Percentiles rank a stretch among this genome's conserved stretches.
Conservation (phyloP, 2,888 invertebrate species). For the Meliscaeva auricollis region DNA sequence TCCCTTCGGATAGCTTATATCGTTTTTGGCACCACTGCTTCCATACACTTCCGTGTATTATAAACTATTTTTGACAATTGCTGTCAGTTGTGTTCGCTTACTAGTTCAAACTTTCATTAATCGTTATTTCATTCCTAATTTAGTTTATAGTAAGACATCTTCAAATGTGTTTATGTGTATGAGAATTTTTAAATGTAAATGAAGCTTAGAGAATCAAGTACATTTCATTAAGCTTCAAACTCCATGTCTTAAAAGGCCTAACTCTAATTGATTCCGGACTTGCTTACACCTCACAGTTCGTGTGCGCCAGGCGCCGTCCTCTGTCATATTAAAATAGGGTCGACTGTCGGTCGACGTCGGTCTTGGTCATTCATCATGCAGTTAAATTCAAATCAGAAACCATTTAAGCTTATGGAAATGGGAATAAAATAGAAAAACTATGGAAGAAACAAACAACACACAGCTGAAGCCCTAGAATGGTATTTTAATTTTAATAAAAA, state of each 20-base stretch:
- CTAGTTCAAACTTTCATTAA: no score
- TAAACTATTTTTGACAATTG: no score
- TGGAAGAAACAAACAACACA: slow-evolving; percentile 20
- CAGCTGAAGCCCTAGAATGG: slow-evolving; percentile 62
- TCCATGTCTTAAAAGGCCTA: background rate
- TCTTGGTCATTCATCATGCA: slow-evolving; percentile 78
- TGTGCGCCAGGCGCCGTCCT: slow-evolving; percentile 39
- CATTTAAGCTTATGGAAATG: slow-evolving; percentile 77
- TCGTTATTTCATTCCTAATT: no score
- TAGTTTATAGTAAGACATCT: no score
- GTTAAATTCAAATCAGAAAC: slow-evolving; percentile 79
- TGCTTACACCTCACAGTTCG: slow-evolving; percentile 10
- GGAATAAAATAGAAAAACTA: slow-evolving; percentile 66
- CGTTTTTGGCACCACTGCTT: no score
- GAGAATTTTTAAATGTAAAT: no score
- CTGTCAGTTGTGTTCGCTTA: no score
- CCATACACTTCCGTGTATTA: no score
- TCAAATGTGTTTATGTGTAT: no score
- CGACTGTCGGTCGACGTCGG: slow-evolving; percentile 60
- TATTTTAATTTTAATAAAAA: slow-evolving; percentile 74
- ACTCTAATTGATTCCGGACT: background rate
- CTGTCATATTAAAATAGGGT: slow-evolving; percentile 40
- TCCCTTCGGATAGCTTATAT: no score
- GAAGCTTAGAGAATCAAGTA: no score
- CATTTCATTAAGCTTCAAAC: background rate